phyloP scores from a whole-genome alignment of 1,140 invertebrate species.

The Nephotettix cincticeps region DNA sequence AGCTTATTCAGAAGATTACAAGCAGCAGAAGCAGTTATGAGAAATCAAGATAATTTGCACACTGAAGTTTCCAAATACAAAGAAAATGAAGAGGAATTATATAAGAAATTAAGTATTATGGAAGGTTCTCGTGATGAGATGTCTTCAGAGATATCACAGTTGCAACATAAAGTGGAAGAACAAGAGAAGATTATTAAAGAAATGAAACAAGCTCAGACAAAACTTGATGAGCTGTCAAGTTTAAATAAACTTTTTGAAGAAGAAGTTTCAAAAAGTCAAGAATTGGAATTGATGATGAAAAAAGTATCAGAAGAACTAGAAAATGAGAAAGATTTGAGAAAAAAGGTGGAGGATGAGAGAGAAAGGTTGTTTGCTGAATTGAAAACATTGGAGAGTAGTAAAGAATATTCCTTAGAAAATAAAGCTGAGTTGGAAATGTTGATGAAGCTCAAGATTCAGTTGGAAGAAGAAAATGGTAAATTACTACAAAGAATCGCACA shows the following conservation, averaged over 20 bases:
- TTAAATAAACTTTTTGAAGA: slow-evolving; percentile 14
- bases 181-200: slow-evolving; percentile 10
- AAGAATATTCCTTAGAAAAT: not conserved
- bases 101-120: slow-evolving; percentile 13
- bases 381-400: slow-evolving; percentile 18
- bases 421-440: slow-evolving; percentile 18
- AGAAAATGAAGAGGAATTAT: slow-evolving; percentile 12
- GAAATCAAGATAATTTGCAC: slow-evolving; percentile 34
- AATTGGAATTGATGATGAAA: not conserved
- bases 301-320: slow-evolving; percentile 15
- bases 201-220: slow-evolving; percentile 9
- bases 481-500: slow-evolving; percentile 8
- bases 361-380: slow-evolving; percentile 9
- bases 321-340: slow-evolving; percentile 11
- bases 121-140: not conserved
- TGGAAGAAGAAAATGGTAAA: slow-evolving; percentile 27
- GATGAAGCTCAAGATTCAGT: not conserved
- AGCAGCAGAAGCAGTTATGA: slow-evolving; percentile 21
- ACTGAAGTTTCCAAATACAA: slow-evolving; percentile 28
- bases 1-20: slow-evolving; percentile 10
- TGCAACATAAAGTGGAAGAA: slow-evolving; percentile 4
- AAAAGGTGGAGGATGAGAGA: slow-evolving; percentile 6
- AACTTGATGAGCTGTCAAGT: slow-evolving; percentile 1
- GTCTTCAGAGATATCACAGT: not conserved
- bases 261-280: slow-evolving; percentile 25